A percentile compares a stretch with the other conserved stretches of the same genome.
These are phyloP conservation scores for Astropecten irregularis DNA, from an alignment of 53 echinoderm and acorn worm species.

Conservation along the genomic window DNA sequence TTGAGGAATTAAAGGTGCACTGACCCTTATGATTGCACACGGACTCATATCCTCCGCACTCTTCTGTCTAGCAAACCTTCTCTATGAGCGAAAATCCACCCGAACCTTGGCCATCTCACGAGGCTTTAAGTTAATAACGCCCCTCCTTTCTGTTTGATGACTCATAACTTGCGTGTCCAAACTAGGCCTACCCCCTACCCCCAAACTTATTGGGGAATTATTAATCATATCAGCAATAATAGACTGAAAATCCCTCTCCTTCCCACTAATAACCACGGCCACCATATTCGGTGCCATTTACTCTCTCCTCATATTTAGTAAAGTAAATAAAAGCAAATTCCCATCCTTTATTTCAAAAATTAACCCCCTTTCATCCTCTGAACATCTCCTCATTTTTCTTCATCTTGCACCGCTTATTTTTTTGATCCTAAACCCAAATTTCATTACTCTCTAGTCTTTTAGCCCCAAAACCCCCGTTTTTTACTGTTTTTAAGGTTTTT, in stretches of 20 bases:
- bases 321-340: slow-evolving; percentile 15
- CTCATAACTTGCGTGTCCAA: slow-evolving; percentile 57
- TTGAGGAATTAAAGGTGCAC: slow-evolving; percentile 64
- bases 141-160: slow-evolving; percentile 54
- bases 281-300: slow-evolving; percentile 60
- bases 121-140: slow-evolving; percentile 59
- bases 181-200: slow-evolving; percentile 61
- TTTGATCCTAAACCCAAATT: slow-evolving; percentile 28
- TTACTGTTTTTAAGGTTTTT: too few species aligned
- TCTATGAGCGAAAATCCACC: slow-evolving; percentile 66
- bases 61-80: slow-evolving; percentile 59
- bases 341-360: slow-evolving; percentile 5
- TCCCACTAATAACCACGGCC: slow-evolving; percentile 29
- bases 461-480: too few species aligned
- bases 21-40: slow-evolving; percentile 4
- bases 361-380: slow-evolving; percentile 6
- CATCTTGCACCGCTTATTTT: slow-evolving; percentile 48
- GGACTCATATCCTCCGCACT: slow-evolving; percentile 11
- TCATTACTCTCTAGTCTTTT: not conserved
- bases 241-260: slow-evolving; percentile 8
- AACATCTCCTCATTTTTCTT: slow-evolving; percentile 42
- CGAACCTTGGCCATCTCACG: slow-evolving; percentile 64
- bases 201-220: slow-evolving; percentile 61
- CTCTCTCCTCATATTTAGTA: slow-evolving; percentile 42
- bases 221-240: slow-evolving; percentile 29